Evolutionary conservation across 1,140 invertebrate species (phyloP).

Genomic region (Drosophila baimaii): DNA sequence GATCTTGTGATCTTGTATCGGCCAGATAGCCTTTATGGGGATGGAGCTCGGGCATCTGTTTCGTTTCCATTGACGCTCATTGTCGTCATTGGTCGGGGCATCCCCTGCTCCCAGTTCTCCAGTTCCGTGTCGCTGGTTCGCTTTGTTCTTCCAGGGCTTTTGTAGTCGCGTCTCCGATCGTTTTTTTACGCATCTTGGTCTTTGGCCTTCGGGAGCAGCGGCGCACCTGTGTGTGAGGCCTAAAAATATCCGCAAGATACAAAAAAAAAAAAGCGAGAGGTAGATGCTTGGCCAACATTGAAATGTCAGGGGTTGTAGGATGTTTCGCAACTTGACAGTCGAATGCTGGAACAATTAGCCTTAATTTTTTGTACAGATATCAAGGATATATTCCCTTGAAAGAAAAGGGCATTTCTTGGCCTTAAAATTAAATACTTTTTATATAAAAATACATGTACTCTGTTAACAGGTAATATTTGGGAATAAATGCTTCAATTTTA

Average conservation of each 20-base stretch:
- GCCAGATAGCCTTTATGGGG: constrained; percentile 15
- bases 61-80: constrained; percentile 71
- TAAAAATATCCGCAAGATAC: constrained; percentile 37
- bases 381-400: background rate
- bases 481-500: too few species aligned
- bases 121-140: constrained; percentile 50
- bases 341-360: constrained; percentile 27
- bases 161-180: constrained; percentile 29
- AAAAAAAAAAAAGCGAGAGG: constrained; percentile 5
- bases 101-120: constrained; percentile 1
- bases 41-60: constrained; percentile 77
- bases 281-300: constrained; percentile 34
- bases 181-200: constrained; percentile 40
- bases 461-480: background rate
- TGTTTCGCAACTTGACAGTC: constrained; percentile 23
- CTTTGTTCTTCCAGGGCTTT: constrained; percentile 50
- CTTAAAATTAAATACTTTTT: background rate
- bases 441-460: background rate
- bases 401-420: background rate
- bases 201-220: constrained; percentile 60
- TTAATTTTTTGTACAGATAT: background rate
- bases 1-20: constrained; percentile 23
- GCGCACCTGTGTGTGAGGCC: constrained; percentile 69
- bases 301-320: constrained; percentile 34
- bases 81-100: constrained; percentile 64